Evolutionary conservation across 2,888 invertebrate genomes (phyloP).

Genomic region (Holacanthella duospinosa): DNA sequence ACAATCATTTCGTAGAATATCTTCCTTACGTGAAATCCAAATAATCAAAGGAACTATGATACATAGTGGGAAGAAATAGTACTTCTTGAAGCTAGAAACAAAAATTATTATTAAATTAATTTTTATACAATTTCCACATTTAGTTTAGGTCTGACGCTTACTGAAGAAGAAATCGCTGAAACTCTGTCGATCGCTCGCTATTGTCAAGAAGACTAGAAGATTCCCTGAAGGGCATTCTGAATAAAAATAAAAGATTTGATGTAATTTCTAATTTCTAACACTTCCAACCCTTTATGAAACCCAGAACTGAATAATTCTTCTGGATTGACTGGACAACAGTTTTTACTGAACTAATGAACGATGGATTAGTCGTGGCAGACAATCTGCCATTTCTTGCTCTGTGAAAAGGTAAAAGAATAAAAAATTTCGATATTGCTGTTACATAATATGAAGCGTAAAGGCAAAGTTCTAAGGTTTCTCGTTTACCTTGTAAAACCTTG

Average conservation of each 20-base stretch:
- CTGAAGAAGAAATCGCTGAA: background rate
- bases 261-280: too few species aligned
- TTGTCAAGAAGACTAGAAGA: background rate
- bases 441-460: too few species aligned
- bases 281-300: too few species aligned
- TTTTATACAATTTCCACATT: background rate
- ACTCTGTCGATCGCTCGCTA: background rate
- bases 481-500: background rate
- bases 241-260: too few species aligned
- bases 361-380: too few species aligned
- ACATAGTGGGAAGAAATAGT: background rate
- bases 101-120: background rate
- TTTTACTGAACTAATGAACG: too few species aligned
- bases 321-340: too few species aligned
- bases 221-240: background rate
- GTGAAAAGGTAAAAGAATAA: too few species aligned
- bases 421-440: too few species aligned
- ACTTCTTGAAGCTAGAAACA: background rate
- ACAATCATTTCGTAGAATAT: too few species aligned
- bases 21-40: background rate
- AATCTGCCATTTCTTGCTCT: too few species aligned
- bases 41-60: background rate
- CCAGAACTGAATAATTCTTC: too few species aligned
- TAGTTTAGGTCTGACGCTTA: background rate
- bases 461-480: slow-evolving; percentile 6